Evolutionary conservation across 1,140 invertebrate species (phyloP), one percentile per base, ranked within the genome.

Genomic region (Gerris buenoi): DNA sequence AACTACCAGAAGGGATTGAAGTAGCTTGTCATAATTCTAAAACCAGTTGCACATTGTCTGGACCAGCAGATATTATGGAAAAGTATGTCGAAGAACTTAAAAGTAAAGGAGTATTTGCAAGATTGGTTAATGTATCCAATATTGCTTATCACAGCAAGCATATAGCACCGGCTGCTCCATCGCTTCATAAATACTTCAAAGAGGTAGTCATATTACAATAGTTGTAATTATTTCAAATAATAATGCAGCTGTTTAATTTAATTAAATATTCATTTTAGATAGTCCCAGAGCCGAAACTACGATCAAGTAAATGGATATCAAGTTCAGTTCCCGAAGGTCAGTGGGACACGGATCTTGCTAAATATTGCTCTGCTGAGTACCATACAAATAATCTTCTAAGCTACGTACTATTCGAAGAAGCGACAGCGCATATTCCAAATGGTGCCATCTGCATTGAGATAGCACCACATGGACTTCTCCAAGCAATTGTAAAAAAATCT

Each of bases 71-170:
- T 1, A 76, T 77, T 0, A 73, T 80, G 70, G 75, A 75, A 26
- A 63, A 69, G 15, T 81, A 79, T 26, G 75, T 81, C 0, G 71
- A 72, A 22, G 26, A 77, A 25, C 67, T 81, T 77, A 86, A 77
- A 69, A 82, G 71, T 69, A 83, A 90, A 70, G 85, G 85, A 1
- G 83, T 95, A 25, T 96, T 97, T 77, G 86, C 85, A 0, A 84
- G 83, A 68, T 79, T 83, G 71, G 87, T 91, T 1, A 80, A 84
- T 2, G 87, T 84, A 68, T 81, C 82, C 66, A 83, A 85, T 27
- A 84, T 88, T 27, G 85, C 88, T 0, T 90, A 88, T 74, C 88
- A 90, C 74, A 91, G 89, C 27, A 81, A 83, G 69, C 89, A 89
- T 71, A 92, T 95, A 74, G 79, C 82, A 63, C 71, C 75, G 28